Evolutionary conservation across 2,113 vertebrate species (phyloP), one percentile per base, ranked within the genome.

Genomic region (Saguinus imperator): DNA sequence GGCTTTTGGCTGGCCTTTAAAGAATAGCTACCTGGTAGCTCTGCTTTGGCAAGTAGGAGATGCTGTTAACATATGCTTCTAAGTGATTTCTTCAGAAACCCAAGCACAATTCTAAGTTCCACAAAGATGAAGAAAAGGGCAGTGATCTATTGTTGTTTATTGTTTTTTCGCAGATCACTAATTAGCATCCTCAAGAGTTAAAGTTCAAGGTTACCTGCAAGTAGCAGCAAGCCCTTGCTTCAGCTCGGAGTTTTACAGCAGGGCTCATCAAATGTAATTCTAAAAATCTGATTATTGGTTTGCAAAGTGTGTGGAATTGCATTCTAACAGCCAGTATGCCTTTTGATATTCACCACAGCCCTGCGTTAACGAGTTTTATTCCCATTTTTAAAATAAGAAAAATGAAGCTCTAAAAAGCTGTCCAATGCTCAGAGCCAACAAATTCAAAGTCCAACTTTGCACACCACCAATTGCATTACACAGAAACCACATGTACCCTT

Each of bases 151-250:
- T 85, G 18, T 70, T 50, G 64, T 48, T 64, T 80, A 12, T 68
- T 55, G 14, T 57, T 55, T 61, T 81, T 88, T 52, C 13, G 14
- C 55, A 72, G 50, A 58, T 50, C 40, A 23, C 37, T 76, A 43
- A 21, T n/a, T 79, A 89, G 79, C 89, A 97, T 70, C 45, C n/a
- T 58, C 79, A 81, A 58, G 95, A 40, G 16, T 94, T 70, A 21
- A 87, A 94, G 75, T 94, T 93, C 55, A 58, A 1, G 43, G 16
- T 80, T 85, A 57, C 23, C 16, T 84, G 50, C 83, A 35, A 66
- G 27, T 48, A 21, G 27, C 93, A 32, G 52, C 88, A 91, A 37
- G 17, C 55, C 48, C 80, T 57, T 16, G 5, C 64, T 68, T 32
- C n/a, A 32, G 27, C 66, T 87, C 80, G 70, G 89, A 70, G 43